These are phyloP conservation scores for Ptyas mucosa DNA, from an alignment of 2,113 vertebrate species.

Conservation along the genomic window DNA sequence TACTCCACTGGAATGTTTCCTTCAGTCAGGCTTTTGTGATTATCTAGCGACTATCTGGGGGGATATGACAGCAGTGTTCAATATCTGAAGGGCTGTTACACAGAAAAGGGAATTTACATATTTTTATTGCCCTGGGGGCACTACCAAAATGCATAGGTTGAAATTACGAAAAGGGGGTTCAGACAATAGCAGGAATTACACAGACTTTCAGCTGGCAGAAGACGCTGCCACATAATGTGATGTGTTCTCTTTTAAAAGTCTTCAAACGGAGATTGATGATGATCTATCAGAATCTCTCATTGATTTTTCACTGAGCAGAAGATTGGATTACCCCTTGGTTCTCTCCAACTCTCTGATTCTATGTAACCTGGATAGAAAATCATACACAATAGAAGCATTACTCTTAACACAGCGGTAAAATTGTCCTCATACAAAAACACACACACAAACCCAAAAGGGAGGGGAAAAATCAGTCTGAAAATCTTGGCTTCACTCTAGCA, in stretches of 20 bases:
- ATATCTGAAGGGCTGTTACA: neutral
- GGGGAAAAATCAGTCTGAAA: neutral
- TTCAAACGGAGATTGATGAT: neutral
- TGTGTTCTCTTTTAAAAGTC: neutral
- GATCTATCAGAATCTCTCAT: neutral
- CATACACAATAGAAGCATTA: neutral
- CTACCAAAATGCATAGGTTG: neutral
- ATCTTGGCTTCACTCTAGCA: neutral
- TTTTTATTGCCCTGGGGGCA: neutral
- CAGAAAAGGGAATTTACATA: neutral
- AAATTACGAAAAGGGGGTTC: neutral
- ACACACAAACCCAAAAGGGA: neutral
- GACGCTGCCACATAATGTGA: neutral
- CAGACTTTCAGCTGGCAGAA: neutral
- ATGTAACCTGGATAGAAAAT: neutral
- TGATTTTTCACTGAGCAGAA: neutral
- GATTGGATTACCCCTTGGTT: neutral
- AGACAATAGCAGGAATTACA: neutral
- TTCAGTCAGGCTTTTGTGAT: neutral
- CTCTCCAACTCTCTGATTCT: neutral
- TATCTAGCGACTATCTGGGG: neutral
- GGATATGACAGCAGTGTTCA: neutral
- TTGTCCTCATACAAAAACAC: neutral
- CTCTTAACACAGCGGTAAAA: neutral
- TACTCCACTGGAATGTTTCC: neutral